Base-by-base conservation (phyloP, 2,113 vertebrate species). In the Sinocyclocheilus grahami region DNA sequence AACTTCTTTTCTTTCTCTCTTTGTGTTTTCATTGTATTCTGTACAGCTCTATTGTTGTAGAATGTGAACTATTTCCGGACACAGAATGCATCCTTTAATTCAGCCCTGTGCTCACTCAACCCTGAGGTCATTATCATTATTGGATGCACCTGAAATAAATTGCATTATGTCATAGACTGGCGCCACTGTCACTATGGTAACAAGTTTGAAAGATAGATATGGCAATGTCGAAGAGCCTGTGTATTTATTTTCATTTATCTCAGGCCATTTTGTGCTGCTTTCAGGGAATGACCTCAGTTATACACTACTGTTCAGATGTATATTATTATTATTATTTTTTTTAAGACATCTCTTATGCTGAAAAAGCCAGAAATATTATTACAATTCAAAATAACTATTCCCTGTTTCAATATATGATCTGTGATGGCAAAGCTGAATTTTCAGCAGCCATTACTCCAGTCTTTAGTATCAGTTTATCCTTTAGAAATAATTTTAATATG, bases 161-260 rank as follows among this genome's bases (percentile, higher is more conserved):
- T 89, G 63, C 8, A 27, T 58, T 86, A 51, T 78, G 84, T 71
- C 46, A 69, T 86, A 90, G 86, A 63, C 72, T 71, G 91, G 87
- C 20, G 77, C 80, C 89, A 20, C 14, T 90, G 90, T 82, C 42
- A 4, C 79, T 48, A 30, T 65, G 14, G 20, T 18, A 5, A 12
- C 13, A 48, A 16, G 37, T 46, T 65, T 46, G 46, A 37, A 14
- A 37, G 18, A 62, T n/a, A 24, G 22, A n/a, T 24, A 62, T 63
- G 33, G 24, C 13, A 63, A 4, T 42, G 22, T n/a, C n/a, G 3
- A 62, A 60, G 22, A 79, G 22, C 5, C 27, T 5, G 4, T 11
- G 4, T 55, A 30, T 58, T 33, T 37, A 37, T 78, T 60, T 81
- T 55, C 42, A 69, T 91, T 89, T 92, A 92, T 90, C 93, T 93